Conservation (phyloP, 2,113 vertebrate species). For the Lepidothrix coronata region DNA sequence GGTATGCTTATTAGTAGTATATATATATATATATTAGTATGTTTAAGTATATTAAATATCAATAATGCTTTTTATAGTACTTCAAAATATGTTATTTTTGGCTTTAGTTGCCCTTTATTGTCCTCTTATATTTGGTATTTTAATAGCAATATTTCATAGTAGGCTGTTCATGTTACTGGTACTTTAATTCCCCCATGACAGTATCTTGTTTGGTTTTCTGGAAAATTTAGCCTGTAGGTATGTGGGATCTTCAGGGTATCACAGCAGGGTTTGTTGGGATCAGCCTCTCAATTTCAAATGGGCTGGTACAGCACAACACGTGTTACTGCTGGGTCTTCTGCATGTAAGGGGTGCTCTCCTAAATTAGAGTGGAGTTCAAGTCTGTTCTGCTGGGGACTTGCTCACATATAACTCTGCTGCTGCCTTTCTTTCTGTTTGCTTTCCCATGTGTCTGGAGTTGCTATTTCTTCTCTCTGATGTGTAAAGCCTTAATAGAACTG, state of each 20-base stretch:
- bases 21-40: neutral
- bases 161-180: neutral
- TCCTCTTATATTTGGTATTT: neutral
- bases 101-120: neutral
- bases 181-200: neutral
- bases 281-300: neutral
- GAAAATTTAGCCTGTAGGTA: neutral
- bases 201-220: neutral
- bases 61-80: neutral
- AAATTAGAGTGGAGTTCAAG: fast-evolving
- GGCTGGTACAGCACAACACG: neutral
- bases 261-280: neutral
- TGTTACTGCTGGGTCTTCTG: neutral
- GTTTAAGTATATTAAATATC: neutral
- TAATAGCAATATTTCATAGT: neutral
- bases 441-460: neutral
- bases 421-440: neutral
- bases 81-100: neutral
- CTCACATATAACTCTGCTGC: neutral
- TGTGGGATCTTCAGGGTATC: neutral
- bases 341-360: neutral
- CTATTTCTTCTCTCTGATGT: neutral
- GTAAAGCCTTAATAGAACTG: neutral
- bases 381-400: neutral
- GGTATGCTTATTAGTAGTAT: neutral